A percentile compares a stretch with the other conserved stretches of the same genome.
Evolutionary conservation across 2,888 invertebrate genomes (phyloP).

Genomic region (Orchesella flavescens): DNA sequence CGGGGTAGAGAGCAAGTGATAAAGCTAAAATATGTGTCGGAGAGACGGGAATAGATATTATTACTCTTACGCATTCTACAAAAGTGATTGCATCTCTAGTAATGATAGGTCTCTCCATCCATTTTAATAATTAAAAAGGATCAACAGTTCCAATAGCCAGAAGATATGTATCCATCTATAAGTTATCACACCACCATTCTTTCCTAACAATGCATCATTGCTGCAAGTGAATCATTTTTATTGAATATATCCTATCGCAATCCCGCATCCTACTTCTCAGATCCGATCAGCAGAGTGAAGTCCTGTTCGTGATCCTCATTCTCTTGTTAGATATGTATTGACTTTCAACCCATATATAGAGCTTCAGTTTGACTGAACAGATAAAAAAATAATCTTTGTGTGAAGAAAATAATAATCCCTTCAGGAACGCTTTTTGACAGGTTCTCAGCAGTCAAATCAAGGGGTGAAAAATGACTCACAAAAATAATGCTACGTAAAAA

Average conservation of each 20-base stretch:
- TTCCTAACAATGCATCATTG: no score
- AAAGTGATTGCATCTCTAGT: background rate
- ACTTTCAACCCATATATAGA: no score
- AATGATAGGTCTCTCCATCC: background rate
- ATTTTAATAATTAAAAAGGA: constrained; percentile 6
- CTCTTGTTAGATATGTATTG: no score
- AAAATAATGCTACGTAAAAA: background rate
- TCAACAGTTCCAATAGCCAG: background rate
- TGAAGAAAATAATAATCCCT: constrained; percentile 55
- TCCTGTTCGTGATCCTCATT: no score
- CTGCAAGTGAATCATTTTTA: no score
- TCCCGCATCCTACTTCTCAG: no score
- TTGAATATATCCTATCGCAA: no score
- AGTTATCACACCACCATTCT: no score
- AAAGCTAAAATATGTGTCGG: background rate
- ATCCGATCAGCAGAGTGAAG: no score
- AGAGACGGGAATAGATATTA: background rate
- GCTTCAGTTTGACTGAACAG: no score
- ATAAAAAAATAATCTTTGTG: constrained; percentile 35
- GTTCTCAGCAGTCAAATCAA: constrained; percentile 26
- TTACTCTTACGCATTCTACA: no score
- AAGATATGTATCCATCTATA: no score
- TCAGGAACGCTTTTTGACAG: constrained; percentile 40
- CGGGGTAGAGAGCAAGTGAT: background rate
- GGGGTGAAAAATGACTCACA: constrained; percentile 34